Base-by-base conservation (phyloP, 2,888 invertebrate species). In the Helobdella robusta region DNA sequence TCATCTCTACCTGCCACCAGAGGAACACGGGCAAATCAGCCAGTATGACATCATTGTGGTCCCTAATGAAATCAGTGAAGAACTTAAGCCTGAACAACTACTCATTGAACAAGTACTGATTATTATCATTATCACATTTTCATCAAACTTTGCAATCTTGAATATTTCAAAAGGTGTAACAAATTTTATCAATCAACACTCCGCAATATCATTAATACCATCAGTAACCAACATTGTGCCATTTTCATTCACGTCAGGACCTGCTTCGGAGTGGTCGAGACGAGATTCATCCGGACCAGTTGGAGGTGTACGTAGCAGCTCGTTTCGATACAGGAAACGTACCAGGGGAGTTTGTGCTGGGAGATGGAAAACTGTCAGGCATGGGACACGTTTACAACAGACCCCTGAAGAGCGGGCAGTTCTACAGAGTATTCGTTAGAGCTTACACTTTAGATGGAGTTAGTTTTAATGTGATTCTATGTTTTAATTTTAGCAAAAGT, bases 31-130 rank as follows among this genome's bases (percentile, higher is more conserved):
- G 30, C 93, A 93, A 6, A 93, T 98, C 73, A 91, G 91, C 67
- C 92, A 95, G 82, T 98, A 98, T 81, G 93, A 88, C 81, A 82
- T 98, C 75, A 87, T 95, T 73, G 93, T 97, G 67, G 92, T 98
- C 25, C 95, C 95, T 3, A 89, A 91, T 8, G 66, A 67, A 36
- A 59, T 71, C 15, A 68, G 70, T 6, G 68, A 69, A 6, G 48
- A 59, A 32, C 35, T 34, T 44, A 66, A 62, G 34, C 66, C 66
- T 4, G 66, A 66, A 11, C 35, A 91, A 65, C 75, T 75, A 64
- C 73, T 72, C 11, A 64, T 73, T 44, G 72, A 73, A 15, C 74
- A 74, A 68, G 74, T 76, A 69, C n/a, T n/a, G n/a, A 50, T 18
- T 18, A 50, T 18, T 50, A 50, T 50, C 25, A 8, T 18, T 8